Base-by-base conservation (phyloP, 2,113 vertebrate species). In the Pseudolaguvia tuberculata region DNA sequence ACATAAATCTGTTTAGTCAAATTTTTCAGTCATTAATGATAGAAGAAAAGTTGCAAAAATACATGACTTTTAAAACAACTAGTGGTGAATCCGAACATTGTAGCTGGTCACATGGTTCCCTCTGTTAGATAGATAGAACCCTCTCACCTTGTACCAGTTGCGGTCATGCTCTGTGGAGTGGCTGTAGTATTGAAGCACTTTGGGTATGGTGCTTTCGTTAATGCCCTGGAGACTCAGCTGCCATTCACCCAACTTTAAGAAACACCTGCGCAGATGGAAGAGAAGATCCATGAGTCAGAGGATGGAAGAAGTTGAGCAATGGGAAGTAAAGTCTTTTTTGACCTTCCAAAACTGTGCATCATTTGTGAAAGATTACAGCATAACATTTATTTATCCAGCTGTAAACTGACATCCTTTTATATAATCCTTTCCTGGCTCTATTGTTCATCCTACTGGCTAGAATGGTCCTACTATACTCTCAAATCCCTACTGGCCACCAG, bases 161-260 rank as follows among this genome's bases (percentile, higher is more conserved):
- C 92, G 93, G 83, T 99, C 97, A 0, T 98, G 97, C 83, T 99
- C 97, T 0, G 97, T 99, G 61, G 96, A 95, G 17, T 95, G 95
- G 14, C 93, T 98, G 89, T 96, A 99, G 87, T 98, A 99, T 79
- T 98, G 95, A 71, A 99, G 83, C 42, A 98, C 97, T 23, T 96
- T 96, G 78, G 96, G 96, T 86, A 99, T 99, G 67, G 97, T 99
- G 84, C 95, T 96, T 85, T 99, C 97, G 0, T 98, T 99, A 89
- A 99, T 98, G 83, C 97, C 97, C 83, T 99, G 96, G 39, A 99
- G 90, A 83, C 92, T 99, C 74, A 99, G 93, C 88, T 99, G 96
- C 97, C 97, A 99, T 82, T 99, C 97, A 0, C 97, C 97, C 66
- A 99, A 88, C 39, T 99, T 99, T 86, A 99, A 88, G 84, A 97